Percentiles rank a stretch among this genome's conserved stretches.
Evolutionary conservation across 2,888 invertebrate genomes (phyloP).

Genomic region (Tetramorium bicarinatum): DNA sequence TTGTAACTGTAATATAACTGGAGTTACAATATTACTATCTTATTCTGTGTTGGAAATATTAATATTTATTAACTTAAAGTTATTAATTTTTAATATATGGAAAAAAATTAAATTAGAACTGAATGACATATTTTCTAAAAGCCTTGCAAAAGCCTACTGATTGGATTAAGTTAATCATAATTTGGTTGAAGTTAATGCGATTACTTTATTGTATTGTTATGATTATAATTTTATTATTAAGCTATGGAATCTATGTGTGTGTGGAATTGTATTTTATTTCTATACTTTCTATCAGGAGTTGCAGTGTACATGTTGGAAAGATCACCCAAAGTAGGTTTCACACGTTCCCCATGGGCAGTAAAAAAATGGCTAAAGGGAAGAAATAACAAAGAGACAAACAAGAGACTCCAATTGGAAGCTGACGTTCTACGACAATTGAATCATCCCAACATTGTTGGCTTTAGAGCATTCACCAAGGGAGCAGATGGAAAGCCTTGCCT

Average conservation of each 20-base stretch:
- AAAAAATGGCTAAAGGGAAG: constrained; percentile 89
- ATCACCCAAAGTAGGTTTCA: constrained; percentile 90
- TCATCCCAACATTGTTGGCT: constrained; percentile 95
- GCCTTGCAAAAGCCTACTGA: background rate
- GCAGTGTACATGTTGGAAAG: constrained; percentile 92
- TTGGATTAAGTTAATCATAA: background rate
- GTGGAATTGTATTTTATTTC: background rate
- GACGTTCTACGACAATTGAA: constrained; percentile 90
- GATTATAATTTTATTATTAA: background rate
- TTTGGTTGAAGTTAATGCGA: background rate
- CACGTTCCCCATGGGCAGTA: constrained; percentile 95
- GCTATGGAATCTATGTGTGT: background rate
- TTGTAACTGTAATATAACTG: too few species aligned
- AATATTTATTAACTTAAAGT: background rate
- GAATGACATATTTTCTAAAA: too few species aligned
- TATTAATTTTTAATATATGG: background rate
- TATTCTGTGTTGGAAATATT: background rate
- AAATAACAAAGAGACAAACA: constrained; percentile 84
- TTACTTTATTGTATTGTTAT: background rate
- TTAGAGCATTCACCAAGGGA: constrained; percentile 88
- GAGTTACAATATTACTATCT: too few species aligned
- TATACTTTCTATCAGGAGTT: constrained; percentile 88
- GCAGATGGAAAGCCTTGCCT: constrained; percentile 89
- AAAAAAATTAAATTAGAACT: background rate
- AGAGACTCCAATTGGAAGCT: constrained; percentile 90